Conservation (phyloP, 2,113 vertebrate species). For the Notarius lentiginosus region DNA sequence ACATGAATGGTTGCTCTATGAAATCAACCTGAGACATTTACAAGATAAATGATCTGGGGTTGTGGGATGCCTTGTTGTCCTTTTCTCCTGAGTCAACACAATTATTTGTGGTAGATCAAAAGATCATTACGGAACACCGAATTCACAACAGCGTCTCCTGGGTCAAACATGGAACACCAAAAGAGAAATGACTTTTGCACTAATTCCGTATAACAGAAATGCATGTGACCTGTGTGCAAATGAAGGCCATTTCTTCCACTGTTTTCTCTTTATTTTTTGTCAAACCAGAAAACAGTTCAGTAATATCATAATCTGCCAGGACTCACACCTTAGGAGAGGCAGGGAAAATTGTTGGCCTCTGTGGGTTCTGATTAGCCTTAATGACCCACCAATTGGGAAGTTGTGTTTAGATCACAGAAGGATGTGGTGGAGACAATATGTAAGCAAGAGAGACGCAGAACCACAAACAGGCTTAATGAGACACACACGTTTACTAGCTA, state of each 20-base stretch:
- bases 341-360: conserved; percentile 53
- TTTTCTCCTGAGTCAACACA: conserved; percentile 47
- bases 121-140: conserved; percentile 41
- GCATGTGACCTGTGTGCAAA: neutral
- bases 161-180: neutral
- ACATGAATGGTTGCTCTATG: conserved; percentile 44
- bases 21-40: conserved; percentile 39
- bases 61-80: conserved; percentile 43
- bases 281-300: neutral
- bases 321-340: conserved; percentile 12
- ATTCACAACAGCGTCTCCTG: conserved; percentile 35
- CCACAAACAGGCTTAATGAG: conserved; percentile 72
- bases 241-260: neutral
- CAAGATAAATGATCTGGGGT: conserved; percentile 44
- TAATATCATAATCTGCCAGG: conserved; percentile 18
- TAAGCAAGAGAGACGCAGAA: conserved; percentile 65
- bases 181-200: neutral
- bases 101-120: conserved; percentile 56
- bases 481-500: conserved; percentile 68
- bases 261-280: neutral
- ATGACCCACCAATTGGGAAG: conserved; percentile 70
- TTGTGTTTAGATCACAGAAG: conserved; percentile 64
- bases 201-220: neutral
- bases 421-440: conserved; percentile 64
- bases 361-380: conserved; percentile 73